These are phyloP conservation scores for Drosophila fulvimacula DNA, from an alignment of 2,888 invertebrate genomes.

Conservation along the genomic window DNA sequence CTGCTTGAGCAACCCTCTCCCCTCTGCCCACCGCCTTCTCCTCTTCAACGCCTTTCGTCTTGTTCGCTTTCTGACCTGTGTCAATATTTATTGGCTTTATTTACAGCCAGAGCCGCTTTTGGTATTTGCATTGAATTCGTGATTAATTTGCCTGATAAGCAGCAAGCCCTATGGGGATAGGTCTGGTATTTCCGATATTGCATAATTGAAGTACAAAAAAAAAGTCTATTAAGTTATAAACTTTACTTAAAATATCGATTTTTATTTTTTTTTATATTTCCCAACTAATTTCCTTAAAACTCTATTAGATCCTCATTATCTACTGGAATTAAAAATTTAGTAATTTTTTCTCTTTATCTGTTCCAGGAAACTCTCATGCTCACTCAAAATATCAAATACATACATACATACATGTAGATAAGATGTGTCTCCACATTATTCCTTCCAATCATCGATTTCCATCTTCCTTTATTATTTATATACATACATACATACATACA, in stretches of 20 bases:
- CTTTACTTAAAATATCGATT: too few species aligned
- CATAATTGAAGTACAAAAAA: not conserved
- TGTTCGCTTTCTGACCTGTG: constrained; percentile 65
- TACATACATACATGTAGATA: too few species aligned
- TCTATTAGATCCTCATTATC: not conserved
- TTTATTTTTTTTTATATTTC: too few species aligned
- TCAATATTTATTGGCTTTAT: constrained; percentile 78
- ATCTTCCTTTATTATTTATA: not conserved
- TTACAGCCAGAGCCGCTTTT: constrained; percentile 58
- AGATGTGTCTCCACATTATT: not conserved
- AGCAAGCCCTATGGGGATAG: not conserved
- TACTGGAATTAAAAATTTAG: not conserved
- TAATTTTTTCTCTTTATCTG: too few species aligned
- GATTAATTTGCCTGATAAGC: constrained; percentile 74
- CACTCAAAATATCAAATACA: not conserved
- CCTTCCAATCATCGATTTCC: not conserved
- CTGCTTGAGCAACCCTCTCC: not conserved
- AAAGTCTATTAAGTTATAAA: too few species aligned
- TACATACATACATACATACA: not conserved
- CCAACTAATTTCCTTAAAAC: too few species aligned
- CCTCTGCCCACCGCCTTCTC: not conserved
- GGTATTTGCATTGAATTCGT: constrained; percentile 72
- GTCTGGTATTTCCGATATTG: constrained; percentile 26
- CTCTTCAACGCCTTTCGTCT: constrained; percentile 9
- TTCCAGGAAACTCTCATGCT: not conserved